Conservation (phyloP, 2,113 vertebrate species). For the Urocynchramus pylzowi region DNA sequence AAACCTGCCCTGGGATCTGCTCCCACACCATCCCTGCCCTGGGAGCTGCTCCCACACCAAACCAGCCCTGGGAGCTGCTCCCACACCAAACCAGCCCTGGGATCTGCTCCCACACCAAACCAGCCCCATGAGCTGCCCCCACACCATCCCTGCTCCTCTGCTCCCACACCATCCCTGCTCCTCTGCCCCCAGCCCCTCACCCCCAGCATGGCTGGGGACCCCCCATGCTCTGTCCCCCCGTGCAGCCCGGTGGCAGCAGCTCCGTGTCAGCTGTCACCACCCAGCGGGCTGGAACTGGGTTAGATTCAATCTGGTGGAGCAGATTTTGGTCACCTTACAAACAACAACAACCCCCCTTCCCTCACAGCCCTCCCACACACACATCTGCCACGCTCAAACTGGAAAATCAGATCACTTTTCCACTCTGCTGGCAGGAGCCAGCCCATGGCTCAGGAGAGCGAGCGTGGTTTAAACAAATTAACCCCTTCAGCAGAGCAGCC, state of each 20-base stretch:
- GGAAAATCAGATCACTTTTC: background rate
- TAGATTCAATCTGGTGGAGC: background rate
- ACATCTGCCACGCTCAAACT: conserved; percentile 21
- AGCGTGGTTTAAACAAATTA: background rate
- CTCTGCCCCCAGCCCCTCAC: background rate
- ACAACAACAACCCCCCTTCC: background rate
- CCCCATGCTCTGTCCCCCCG: rapidly evolving
- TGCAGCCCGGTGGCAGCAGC: background rate
- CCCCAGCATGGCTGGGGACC: background rate
- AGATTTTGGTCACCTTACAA: conserved; percentile 36
- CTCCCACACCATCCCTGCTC: too few relatives aligned
- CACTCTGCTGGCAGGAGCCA: conserved; percentile 4
- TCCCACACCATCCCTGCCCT: background rate
- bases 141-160: too few relatives aligned
- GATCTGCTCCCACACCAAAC: background rate
- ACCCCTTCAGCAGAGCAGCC: background rate
- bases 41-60: background rate
- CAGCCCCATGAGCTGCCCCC: too few relatives aligned
- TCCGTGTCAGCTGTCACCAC: background rate
- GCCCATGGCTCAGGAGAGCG: background rate
- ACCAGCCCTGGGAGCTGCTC: background rate
- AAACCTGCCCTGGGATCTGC: too few relatives aligned
- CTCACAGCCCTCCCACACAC: conserved; percentile 18
- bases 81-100: rapidly evolving
- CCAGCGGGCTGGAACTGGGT: background rate